A percentile compares a stretch with the other conserved stretches of the same genome.
These are phyloP conservation scores for Acanthosepion pharaonis DNA, from an alignment of 2,888 invertebrate genomes.

Conservation along the genomic window DNA sequence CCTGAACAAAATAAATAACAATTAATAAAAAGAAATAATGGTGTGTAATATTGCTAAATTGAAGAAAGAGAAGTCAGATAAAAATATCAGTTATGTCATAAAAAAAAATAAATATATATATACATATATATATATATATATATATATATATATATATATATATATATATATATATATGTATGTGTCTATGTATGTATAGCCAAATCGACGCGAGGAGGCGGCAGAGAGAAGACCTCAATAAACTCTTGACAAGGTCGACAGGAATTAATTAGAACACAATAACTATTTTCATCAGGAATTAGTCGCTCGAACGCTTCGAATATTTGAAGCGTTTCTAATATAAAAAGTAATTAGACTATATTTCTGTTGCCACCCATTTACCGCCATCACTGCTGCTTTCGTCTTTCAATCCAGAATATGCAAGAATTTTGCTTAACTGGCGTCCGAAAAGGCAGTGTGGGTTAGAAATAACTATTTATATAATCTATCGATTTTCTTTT, in stretches of 20 bases:
- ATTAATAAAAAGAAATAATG: neutral
- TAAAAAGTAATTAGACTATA: conserved; percentile 45
- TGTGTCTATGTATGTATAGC: neutral
- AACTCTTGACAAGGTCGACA: conserved; percentile 39
- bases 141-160: neutral
- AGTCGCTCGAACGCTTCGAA: conserved; percentile 34
- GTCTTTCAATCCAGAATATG: neutral
- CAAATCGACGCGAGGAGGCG: neutral
- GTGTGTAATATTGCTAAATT: neutral
- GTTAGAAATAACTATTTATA: conserved; percentile 40
- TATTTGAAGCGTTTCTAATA: conserved; percentile 44
- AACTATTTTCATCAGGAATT: conserved; percentile 38
- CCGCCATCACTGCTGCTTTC: neutral
- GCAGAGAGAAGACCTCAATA: neutral
- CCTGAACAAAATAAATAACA: neutral
- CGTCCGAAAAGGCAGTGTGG: neutral
- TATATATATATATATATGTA: conserved; percentile 41
- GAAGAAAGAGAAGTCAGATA: neutral
- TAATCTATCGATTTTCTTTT: conserved; percentile 34
- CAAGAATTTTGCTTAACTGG: conserved; percentile 39
- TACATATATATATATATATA: neutral
- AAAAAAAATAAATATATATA: neutral
- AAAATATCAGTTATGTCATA: neutral
- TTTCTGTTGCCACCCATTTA: neutral
- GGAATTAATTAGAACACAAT: conserved; percentile 43